Base-by-base conservation (phyloP, 1,140 invertebrate species). In the Lucilia sericata region DNA sequence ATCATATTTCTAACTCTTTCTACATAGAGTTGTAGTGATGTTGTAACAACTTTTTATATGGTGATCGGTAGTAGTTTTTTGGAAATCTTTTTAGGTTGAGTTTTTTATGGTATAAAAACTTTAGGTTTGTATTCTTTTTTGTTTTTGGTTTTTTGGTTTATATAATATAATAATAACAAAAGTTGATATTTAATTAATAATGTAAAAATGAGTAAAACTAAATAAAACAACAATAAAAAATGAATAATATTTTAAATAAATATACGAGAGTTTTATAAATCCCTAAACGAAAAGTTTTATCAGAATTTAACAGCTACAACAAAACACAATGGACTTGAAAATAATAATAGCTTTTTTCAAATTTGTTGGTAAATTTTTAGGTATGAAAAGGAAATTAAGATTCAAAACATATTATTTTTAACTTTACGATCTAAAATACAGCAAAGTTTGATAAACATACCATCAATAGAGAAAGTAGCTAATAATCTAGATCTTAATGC, bases 131-230 rank as follows among this genome's bases (percentile, higher is more conserved):
- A 42, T 42, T 42, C 25, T 30, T 42, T 42, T 42, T 42, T 42
- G 42, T 42, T 75, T 78, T 78, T 30, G 25, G 25, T 30, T 36
- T 42, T 78, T 83, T 83, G 19, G 21, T 84, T 82, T 82, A 84
- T 84, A 84, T 74, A 84, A 82, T 82, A 83, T 42, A 85, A 85
- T 74, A 85, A 85, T 74, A 85, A 85, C 84, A 85, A 85, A 85
- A 85, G 84, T 85, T 76, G 84, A 85, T 85, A 85, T 83, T 85
- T 84, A 75, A 81, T 85, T 85, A 85, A 85, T 85, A 74, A 82
- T 83, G 36, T 49, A 74, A 70, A 34, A 82, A 82, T 51, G 70
- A 84, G 70, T 51, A 51, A 76, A 75, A 82, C 47, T 76, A 55
- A 75, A 60, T 82, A 82, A 81, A 70, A 82, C n/a, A 36, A 76